phyloP scores from a whole-genome alignment of 1,140 invertebrate species.

The silkworm (Bombyx mori) region DNA sequence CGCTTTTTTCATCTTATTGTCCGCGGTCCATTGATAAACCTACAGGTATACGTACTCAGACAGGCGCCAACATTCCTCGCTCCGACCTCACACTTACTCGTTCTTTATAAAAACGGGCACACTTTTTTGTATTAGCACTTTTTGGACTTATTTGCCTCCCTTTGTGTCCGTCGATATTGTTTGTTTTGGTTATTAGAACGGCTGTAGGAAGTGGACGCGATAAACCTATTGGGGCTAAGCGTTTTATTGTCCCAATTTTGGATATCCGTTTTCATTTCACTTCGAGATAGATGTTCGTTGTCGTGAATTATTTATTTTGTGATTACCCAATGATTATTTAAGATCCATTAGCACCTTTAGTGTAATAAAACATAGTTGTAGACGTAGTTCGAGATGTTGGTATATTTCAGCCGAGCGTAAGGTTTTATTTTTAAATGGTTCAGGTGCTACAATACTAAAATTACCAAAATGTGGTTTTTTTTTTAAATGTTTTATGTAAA shows the following conservation, averaged over 20 bases:
- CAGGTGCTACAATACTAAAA: background rate
- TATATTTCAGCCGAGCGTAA: no score
- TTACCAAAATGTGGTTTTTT: background rate
- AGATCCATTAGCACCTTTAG: conserved; percentile 44
- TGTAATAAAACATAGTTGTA: no score
- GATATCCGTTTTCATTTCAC: conserved; percentile 55
- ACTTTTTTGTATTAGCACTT: conserved; percentile 67
- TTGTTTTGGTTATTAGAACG: conserved; percentile 68
- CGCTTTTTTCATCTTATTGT: conserved; percentile 59
- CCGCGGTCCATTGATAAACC: conserved; percentile 68
- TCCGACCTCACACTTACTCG: conserved; percentile 68
- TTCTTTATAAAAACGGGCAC: conserved; percentile 62
- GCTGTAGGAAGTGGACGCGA: conserved; percentile 65
- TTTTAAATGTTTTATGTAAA: conserved; percentile 40
- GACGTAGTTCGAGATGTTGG: no score
- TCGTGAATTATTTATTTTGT: background rate
- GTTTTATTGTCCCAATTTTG: conserved; percentile 68
- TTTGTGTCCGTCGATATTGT: conserved; percentile 61
- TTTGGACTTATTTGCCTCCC: conserved; percentile 60
- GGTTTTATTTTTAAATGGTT: no score
- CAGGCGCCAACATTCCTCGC: conserved; percentile 70
- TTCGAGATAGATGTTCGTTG: conserved; percentile 11
- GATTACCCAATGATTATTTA: no score
- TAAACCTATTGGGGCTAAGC: conserved; percentile 66
- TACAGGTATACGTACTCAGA: conserved; percentile 71